Conservation (phyloP, 92 coral and sea anemone species). For the Desmophyllum pertusum region DNA sequence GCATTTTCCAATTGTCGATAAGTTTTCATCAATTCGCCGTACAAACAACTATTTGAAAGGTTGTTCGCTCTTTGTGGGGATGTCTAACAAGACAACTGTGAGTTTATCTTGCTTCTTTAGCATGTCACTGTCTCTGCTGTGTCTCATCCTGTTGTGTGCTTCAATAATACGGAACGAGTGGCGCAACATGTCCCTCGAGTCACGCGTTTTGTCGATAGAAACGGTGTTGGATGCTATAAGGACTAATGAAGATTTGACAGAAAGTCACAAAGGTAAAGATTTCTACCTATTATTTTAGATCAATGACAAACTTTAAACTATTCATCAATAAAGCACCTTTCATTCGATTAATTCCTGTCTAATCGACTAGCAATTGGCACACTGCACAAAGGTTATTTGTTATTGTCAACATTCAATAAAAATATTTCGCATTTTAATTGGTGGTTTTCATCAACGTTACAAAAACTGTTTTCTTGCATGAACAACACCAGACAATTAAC, state of each 20-base stretch:
- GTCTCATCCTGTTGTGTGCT: background rate
- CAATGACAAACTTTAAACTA: background rate
- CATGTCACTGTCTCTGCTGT: background rate
- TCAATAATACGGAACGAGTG: background rate
- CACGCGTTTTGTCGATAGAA: constrained; percentile 3
- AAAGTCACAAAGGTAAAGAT: background rate
- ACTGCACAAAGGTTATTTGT: too few relatives aligned
- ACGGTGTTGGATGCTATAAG: background rate
- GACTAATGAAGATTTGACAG: background rate
- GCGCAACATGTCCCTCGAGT: background rate
- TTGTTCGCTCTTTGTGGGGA: background rate
- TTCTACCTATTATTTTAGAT: background rate
- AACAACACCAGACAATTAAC: too few relatives aligned
- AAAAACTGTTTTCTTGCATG: too few relatives aligned
- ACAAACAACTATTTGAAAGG: background rate
- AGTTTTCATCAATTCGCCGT: background rate
- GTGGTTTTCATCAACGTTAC: too few relatives aligned
- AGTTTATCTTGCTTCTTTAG: background rate
- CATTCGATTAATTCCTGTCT: too few relatives aligned
- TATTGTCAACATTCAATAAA: too few relatives aligned
- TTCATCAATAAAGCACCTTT: background rate
- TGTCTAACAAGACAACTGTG: background rate
- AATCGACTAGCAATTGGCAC: background rate
- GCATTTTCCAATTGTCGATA: background rate
- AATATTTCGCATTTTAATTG: too few relatives aligned